Conservation (phyloP, 2,113 vertebrate species). For the Rhinichthys klamathensis region DNA sequence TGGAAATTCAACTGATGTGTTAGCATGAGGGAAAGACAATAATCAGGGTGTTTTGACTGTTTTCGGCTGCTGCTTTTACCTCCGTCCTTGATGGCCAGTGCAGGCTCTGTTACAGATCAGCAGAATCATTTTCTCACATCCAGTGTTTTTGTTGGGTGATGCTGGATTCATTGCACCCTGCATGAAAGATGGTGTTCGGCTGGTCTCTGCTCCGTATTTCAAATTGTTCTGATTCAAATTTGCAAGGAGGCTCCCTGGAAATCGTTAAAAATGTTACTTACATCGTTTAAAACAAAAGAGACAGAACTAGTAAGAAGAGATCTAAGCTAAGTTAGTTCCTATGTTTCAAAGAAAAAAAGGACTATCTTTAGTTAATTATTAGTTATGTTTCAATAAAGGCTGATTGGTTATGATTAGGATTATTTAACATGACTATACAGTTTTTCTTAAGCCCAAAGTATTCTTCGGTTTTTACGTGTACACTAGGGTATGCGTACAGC, state of each 20-base stretch:
- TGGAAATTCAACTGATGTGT: not conserved
- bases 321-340: not conserved
- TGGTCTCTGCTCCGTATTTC: conserved; percentile 85
- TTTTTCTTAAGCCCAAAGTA: conserved; percentile 17
- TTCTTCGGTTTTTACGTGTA: not conserved
- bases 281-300: not conserved
- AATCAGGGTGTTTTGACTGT: not conserved
- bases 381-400: not conserved
- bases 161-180: conserved; percentile 80
- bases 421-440: not conserved
- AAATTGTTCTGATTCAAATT: conserved; percentile 97
- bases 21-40: not conserved
- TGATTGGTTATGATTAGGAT: not conserved
- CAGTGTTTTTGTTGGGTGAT: conserved; percentile 76
- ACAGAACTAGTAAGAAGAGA: not conserved
- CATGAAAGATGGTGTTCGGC: conserved; percentile 80
- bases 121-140: conserved; percentile 86
- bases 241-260: conserved; percentile 86
- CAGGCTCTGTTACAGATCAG: conserved; percentile 95
- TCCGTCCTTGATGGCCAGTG: conserved; percentile 92
- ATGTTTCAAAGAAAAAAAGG: not conserved
- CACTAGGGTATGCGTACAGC: not conserved
- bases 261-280: conserved; percentile 5
- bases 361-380: not conserved
- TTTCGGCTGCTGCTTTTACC: conserved; percentile 71